Conservation (phyloP, 2,888 invertebrate genomes). For the Ormyrus labotus region DNA sequence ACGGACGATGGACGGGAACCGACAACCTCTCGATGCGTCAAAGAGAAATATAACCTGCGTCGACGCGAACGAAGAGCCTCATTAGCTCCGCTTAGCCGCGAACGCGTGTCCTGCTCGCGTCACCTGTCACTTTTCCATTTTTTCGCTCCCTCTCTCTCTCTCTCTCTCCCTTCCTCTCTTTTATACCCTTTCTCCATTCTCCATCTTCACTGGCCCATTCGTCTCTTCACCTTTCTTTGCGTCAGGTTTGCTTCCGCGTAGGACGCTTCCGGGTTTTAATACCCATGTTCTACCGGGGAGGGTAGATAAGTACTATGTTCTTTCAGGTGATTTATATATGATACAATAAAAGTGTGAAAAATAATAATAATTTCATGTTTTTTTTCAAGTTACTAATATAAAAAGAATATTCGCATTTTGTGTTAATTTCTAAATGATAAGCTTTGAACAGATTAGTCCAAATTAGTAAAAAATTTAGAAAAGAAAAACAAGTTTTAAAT, state of each 20-base stretch:
- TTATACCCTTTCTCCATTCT: no score
- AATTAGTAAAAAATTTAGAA: no score
- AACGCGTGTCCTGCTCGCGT: slow-evolving; percentile 63
- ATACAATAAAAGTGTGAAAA: no score
- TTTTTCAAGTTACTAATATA: no score
- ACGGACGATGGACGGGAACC: slow-evolving; percentile 65
- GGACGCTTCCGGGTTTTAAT: slow-evolving; percentile 3
- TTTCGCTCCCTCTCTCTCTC: slow-evolving; percentile 18
- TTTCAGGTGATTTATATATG: no score
- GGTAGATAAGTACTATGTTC: no score
- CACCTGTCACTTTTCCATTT: slow-evolving; percentile 58
- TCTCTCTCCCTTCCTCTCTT: neutral
- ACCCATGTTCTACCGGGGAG: no score
- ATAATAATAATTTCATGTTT: no score
- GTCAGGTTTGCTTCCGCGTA: neutral
- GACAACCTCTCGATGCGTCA: slow-evolving; percentile 73
- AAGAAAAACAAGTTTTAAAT: no score
- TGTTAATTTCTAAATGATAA: no score
- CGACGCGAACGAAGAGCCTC: slow-evolving; percentile 72
- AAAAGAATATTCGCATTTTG: no score
- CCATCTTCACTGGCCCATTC: neutral
- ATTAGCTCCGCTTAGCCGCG: slow-evolving; percentile 72
- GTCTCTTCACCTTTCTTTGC: slow-evolving; percentile 10
- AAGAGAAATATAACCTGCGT: slow-evolving; percentile 75
- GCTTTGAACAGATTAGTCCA: no score